phyloP scores from a whole-genome alignment of 1,140 invertebrate genomes.

The Leptopilina clavipes region DNA sequence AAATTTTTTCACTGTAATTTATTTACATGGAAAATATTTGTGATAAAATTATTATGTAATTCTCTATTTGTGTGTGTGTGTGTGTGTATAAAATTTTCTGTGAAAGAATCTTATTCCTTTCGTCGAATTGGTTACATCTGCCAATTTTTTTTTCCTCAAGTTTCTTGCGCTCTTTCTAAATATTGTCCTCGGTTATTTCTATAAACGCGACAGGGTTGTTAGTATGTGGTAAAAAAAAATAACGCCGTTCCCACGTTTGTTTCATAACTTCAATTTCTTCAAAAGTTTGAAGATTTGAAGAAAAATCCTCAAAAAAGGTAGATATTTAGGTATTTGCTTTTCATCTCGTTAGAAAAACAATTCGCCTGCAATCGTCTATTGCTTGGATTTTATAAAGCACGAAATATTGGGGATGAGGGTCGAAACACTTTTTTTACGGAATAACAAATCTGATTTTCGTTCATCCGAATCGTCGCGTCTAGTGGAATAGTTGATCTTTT shows the following conservation, averaged over 20 bases:
- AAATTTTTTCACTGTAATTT: too few species aligned
- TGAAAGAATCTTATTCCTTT: neutral
- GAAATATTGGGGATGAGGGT: neutral
- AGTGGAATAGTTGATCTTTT: neutral
- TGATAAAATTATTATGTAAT: too few species aligned
- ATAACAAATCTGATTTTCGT: constrained; percentile 10
- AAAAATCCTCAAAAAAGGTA: neutral
- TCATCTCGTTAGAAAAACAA: constrained; percentile 22
- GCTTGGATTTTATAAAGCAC: neutral
- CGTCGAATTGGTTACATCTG: neutral
- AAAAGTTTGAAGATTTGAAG: neutral
- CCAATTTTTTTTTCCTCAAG: neutral
- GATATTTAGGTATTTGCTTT: neutral
- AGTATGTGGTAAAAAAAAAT: neutral
- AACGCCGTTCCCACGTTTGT: constrained; percentile 2
- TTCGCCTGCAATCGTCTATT: too few species aligned
- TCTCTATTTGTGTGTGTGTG: too few species aligned
- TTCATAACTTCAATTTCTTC: neutral
- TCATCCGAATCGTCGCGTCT: neutral
- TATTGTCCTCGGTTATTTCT: neutral
- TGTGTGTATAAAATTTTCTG: too few species aligned
- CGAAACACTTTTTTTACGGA: neutral
- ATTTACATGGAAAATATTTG: too few species aligned
- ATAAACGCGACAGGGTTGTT: neutral
- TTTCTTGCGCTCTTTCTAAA: neutral